These are phyloP conservation scores for Acanthosepion pharaonis DNA, from an alignment of 2,888 invertebrate species.

Conservation along the genomic window DNA sequence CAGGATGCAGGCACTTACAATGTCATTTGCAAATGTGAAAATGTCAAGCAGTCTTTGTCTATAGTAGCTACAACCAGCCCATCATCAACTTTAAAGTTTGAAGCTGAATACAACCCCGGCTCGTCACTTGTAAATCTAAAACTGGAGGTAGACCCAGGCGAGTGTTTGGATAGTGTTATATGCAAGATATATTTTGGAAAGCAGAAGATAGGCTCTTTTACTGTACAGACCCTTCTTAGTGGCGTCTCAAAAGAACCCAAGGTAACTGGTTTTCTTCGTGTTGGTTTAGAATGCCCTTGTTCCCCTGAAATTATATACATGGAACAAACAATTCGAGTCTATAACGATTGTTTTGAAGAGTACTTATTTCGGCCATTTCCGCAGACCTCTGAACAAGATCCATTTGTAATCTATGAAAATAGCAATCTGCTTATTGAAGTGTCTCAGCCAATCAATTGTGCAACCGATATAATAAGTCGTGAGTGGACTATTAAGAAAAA, in stretches of 20 bases:
- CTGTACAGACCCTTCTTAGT: accelerated
- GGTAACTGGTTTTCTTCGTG: not conserved
- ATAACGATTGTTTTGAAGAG: not conserved
- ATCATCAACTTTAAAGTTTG: not conserved
- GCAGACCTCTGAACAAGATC: not conserved
- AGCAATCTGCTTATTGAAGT: not conserved
- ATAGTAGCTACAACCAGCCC: not conserved
- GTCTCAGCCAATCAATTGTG: not conserved
- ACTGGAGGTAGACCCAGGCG: not conserved
- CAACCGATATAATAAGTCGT: not conserved
- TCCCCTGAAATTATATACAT: not conserved
- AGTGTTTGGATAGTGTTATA: not conserved
- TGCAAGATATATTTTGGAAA: not conserved
- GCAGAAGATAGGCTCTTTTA: accelerated
- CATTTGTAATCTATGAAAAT: not conserved
- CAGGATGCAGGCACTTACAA: not conserved
- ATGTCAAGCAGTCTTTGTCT: not conserved
- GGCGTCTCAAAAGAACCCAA: not conserved
- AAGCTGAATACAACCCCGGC: not conserved
- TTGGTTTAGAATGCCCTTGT: not conserved
- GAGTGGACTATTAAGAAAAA: not conserved
- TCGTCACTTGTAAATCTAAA: not conserved
- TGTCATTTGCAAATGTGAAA: not conserved
- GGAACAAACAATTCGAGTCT: not conserved
- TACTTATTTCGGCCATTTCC: not conserved